Base-by-base conservation (phyloP, 2,797 vertebrate genomes). In the Luscinia megarhynchos region DNA sequence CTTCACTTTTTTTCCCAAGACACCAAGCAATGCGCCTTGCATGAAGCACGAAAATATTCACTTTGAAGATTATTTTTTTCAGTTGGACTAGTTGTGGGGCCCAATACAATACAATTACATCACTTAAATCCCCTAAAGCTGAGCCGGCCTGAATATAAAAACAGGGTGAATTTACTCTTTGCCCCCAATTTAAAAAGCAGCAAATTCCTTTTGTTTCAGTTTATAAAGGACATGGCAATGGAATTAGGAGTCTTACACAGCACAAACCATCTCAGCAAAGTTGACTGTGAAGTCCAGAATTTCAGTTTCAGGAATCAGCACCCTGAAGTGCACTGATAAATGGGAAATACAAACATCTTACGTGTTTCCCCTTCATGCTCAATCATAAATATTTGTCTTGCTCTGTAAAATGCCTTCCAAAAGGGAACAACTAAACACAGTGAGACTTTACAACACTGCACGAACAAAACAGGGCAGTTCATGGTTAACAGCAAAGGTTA, bases 21-120 rank as follows among this genome's bases (percentile, higher is more conserved):
- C 68, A 90, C 80, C 9, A 3, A 97, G 96, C 51, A 95, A 90
- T 88, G 80, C 77, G 89, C 88, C 79, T 95, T 92, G 78, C 76
- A 96, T 91, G 93, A 93, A 96, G 66, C 54, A 88, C 81, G 94
- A 51, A 95, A 95, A 91, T 93, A 95, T 79, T 91, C 90, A 96
- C 96, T 97, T 97, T 97, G 97, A 97, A 97, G 95, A 96, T 96
- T 93, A n/a, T 73, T 82, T 96, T 95, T 87, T 91, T 59, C 92
- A 81, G 53, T 87, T 79, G 81, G 92, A 85, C 94, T 79, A 94
- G 92, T 94, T 96, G 89, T 95, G 84, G 84, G 93, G 91, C 91
- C 21, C 16, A 95, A 74, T 89, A 96, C 73, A 97, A 97, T 79
- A 92, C 62, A 96, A 96, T 97, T 88, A 85, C 84, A 97, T 90